phyloP scores from a whole-genome alignment of 2,113 vertebrate genomes.

The Xyliphius kryptos region DNA sequence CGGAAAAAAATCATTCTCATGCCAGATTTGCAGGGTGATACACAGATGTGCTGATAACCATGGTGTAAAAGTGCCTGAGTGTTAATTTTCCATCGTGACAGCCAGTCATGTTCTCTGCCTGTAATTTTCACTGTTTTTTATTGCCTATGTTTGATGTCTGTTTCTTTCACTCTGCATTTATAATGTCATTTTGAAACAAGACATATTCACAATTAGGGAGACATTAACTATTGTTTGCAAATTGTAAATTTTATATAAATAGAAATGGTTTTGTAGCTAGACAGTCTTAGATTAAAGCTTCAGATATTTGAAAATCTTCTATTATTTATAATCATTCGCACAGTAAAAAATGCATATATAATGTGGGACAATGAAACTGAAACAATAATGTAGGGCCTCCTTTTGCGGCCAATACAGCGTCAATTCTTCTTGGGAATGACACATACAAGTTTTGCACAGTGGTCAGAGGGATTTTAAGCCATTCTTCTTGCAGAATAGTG shows the following conservation, averaged over 20 bases:
- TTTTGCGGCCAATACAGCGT: too few species aligned
- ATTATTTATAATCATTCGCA: too few species aligned
- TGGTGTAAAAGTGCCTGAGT: slow-evolving; percentile 23
- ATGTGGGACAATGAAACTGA: too few species aligned
- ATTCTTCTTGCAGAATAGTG: too few species aligned
- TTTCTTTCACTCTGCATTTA: slow-evolving; percentile 37
- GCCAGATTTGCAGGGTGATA: slow-evolving; percentile 10
- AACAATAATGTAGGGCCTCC: too few species aligned
- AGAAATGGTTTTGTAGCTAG: slow-evolving; percentile 4
- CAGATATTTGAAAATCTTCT: too few species aligned
- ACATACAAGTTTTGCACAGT: too few species aligned
- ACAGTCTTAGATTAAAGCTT: background rate
- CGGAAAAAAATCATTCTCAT: background rate
- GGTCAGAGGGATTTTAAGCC: too few species aligned
- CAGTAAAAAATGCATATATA: too few species aligned
- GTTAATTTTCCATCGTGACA: slow-evolving; percentile 40
- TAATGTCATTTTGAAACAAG: slow-evolving; percentile 47
- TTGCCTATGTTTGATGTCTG: slow-evolving; percentile 14
- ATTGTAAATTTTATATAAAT: slow-evolving; percentile 25
- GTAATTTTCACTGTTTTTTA: slow-evolving; percentile 31
- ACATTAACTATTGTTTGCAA: slow-evolving; percentile 43
- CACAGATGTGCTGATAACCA: slow-evolving; percentile 26
- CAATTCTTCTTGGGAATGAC: too few species aligned
- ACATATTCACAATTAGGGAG: slow-evolving; percentile 26
- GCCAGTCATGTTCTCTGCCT: slow-evolving; percentile 25